Base-by-base conservation (phyloP, 1,140 invertebrate genomes). In the Orchestia grillus region DNA sequence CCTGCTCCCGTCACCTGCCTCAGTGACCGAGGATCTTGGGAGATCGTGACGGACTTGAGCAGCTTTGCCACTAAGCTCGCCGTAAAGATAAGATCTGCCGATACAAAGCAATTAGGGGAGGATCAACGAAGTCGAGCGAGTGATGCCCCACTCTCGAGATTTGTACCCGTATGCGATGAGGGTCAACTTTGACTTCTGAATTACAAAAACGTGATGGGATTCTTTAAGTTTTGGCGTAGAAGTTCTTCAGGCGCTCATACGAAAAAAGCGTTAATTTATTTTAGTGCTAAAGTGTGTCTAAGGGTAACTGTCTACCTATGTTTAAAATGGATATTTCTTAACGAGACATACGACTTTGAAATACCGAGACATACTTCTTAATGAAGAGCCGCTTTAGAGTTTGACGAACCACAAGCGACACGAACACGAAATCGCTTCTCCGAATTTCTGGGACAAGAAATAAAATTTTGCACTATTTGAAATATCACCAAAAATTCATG, bases 1-100 rank as follows among this genome's bases (percentile, higher is more conserved):
- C 1, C 28, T 41, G 41, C 88, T 11, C 41, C 3, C 36, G 88
- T 44, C 42, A 90, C 88, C 88, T 90, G 88, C 36, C 88, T 44
- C 88, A 90, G 43, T 44, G 88, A 90, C 87, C 88, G 43, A 90
- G 43, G 43, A 41, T 90, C 15, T 11, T 42, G n/a, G 88, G 88
- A 41, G 88, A 90, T 90, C 41, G 43, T 41, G 41, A 44, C 28
- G 88, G 88, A 90, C 88, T 90, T 90, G 42, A 41, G 43, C 41
- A 90, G 88, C n/a, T 90, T 44, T 90, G 88, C 41, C 88, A 42
- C 42, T 90, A 90, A 90, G n/a, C 88, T 90, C 41, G 43, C 88
- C 15, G 42, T 90, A 4, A 41, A 90, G 88, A 90, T 90, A 44
- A 90, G 88, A 90, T 90, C 88, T 44, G n/a, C 43, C 88, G 41